phyloP scores from a whole-genome alignment of 2,797 vertebrate species.

The Periophthalmus magnuspinnatus region DNA sequence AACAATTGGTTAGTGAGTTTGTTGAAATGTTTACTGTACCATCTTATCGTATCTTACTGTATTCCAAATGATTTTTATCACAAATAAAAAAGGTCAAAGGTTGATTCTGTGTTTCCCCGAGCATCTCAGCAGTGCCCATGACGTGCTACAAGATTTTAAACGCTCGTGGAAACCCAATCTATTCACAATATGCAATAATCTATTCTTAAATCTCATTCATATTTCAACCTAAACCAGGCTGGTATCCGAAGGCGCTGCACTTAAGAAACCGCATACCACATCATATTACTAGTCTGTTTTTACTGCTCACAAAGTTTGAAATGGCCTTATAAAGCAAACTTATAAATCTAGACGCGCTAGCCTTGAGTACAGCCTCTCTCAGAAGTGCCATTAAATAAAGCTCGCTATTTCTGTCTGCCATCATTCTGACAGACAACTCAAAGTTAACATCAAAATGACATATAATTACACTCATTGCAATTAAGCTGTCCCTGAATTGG shows the following conservation, averaged over 20 bases:
- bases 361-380: constrained; percentile 6
- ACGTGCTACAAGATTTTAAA: not conserved
- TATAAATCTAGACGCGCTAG: not conserved
- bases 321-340: constrained; percentile 2
- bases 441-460: constrained; percentile 6
- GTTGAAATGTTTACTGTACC: not conserved
- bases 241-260: not conserved
- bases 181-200: not conserved
- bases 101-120: not conserved
- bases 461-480: constrained; percentile 5
- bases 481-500: constrained; percentile 4
- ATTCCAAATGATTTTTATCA: not conserved
- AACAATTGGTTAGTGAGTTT: no score
- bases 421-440: constrained; percentile 3
- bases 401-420: constrained; percentile 2
- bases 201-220: not conserved
- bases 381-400: not conserved
- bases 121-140: not conserved
- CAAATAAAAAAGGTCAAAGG: not conserved
- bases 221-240: not conserved
- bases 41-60: not conserved
- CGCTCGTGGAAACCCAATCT: no score
- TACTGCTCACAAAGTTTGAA: not conserved
- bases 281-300: not conserved
- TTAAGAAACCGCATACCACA: not conserved